Conservation (phyloP, 2,113 vertebrate genomes). For the Chrysochloris asiatica region DNA sequence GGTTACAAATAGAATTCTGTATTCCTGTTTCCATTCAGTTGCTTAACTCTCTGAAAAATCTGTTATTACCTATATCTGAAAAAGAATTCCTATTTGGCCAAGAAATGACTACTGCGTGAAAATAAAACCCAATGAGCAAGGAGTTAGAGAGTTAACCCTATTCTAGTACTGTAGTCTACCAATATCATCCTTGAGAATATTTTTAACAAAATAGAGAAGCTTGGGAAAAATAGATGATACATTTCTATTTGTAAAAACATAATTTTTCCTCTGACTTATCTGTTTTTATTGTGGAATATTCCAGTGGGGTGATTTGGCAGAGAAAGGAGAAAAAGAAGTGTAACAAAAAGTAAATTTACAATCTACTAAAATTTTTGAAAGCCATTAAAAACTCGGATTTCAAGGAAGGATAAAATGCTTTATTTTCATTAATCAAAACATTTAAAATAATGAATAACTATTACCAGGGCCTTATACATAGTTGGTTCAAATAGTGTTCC, state of each 20-base stretch:
- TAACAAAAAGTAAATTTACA: neutral
- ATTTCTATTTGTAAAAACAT: slow-evolving; percentile 27
- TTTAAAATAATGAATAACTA: slow-evolving; percentile 2
- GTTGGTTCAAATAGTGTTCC: neutral
- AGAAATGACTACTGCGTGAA: neutral
- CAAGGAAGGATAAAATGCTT: neutral
- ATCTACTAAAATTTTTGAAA: neutral
- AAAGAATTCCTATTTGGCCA: neutral
- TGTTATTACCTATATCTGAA: slow-evolving; percentile 10
- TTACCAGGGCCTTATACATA: neutral
- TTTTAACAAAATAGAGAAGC: neutral
- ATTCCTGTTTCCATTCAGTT: neutral
- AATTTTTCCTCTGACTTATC: neutral
- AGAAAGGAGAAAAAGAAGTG: neutral
- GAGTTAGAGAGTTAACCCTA: neutral
- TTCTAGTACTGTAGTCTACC: too few relatives aligned
- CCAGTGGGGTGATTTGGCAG: neutral
- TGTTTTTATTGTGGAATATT: slow-evolving; percentile 9
- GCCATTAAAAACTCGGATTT: neutral
- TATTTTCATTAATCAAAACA: slow-evolving; percentile 32
- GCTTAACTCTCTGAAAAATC: slow-evolving; percentile 26
- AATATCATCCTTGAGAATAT: too few relatives aligned
- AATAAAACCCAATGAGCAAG: neutral
- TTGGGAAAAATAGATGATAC: slow-evolving; percentile 14
- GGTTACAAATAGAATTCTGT: slow-evolving; percentile 20